Percentiles rank a stretch among this genome's conserved stretches.
These are phyloP conservation scores for Coracias cyanogaster DNA, from an alignment of 2,797 vertebrate species.

Conservation along the genomic window DNA sequence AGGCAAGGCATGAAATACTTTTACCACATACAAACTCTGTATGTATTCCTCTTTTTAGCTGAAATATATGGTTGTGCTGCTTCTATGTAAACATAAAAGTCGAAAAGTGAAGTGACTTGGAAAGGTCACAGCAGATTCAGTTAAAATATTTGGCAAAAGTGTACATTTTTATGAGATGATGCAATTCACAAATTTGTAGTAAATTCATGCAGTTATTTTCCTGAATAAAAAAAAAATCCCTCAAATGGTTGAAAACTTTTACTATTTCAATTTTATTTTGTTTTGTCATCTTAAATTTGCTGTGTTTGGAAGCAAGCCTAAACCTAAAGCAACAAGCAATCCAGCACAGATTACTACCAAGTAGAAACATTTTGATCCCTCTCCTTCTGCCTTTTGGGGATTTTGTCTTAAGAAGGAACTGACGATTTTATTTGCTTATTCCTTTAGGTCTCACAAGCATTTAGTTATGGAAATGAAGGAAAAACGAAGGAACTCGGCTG, in stretches of 20 bases:
- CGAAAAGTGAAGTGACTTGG: not conserved
- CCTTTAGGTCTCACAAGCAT: not conserved
- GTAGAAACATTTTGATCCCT: not conserved
- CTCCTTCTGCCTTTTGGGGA: not conserved
- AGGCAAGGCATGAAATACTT: not conserved
- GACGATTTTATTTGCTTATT: not conserved
- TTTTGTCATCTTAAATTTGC: not conserved
- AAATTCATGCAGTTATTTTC: not conserved
- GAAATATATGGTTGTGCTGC: not conserved
- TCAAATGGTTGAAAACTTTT: not conserved
- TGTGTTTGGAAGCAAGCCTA: not conserved
- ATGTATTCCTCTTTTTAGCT: not conserved
- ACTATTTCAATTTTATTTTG: not conserved
- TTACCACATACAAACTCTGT: too few relatives aligned
- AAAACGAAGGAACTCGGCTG: accelerated
- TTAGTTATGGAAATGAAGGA: not conserved
- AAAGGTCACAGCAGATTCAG: not conserved
- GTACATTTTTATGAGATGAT: not conserved
- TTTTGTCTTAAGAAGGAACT: not conserved
- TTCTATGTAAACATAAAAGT: not conserved
- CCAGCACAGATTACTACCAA: not conserved
- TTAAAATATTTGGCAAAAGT: not conserved
- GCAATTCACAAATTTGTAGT: not conserved
- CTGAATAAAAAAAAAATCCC: not conserved
- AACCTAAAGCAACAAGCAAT: not conserved